These are phyloP conservation scores for Aplochiton taeniatus DNA, from an alignment of 2,797 vertebrate genomes.

Conservation along the genomic window DNA sequence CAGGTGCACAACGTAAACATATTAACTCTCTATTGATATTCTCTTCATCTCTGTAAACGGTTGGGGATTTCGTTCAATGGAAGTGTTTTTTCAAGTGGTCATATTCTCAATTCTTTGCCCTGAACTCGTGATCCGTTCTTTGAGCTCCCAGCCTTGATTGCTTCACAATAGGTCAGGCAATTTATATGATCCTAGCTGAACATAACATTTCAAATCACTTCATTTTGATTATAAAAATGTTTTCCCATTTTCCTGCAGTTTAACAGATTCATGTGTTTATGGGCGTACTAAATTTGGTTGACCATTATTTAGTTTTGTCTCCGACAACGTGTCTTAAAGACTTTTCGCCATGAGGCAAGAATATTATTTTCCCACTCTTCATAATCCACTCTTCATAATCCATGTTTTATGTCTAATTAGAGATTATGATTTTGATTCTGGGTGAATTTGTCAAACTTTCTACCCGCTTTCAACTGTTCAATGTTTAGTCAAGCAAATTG, in stretches of 20 bases:
- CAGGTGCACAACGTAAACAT: slow-evolving; percentile 31
- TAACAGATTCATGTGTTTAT: slow-evolving; percentile 45
- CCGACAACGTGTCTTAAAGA: too few species aligned
- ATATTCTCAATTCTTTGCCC: not conserved
- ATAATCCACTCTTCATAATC: too few species aligned
- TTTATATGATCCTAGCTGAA: slow-evolving; percentile 28
- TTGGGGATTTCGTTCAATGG: slow-evolving; percentile 2
- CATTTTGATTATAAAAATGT: too few species aligned
- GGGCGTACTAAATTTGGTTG: not conserved
- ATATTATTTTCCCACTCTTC: too few species aligned
- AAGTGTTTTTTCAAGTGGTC: not conserved
- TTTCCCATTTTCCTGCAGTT: not conserved
- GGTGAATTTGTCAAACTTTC: not conserved
- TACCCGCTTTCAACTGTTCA: not conserved
- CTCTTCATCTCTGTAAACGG: slow-evolving; percentile 14
- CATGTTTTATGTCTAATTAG: not conserved
- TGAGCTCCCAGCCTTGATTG: slow-evolving; percentile 6
- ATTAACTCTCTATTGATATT: slow-evolving; percentile 20
- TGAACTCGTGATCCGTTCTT: slow-evolving; percentile 31
- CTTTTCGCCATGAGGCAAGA: not conserved
- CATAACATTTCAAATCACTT: slow-evolving; percentile 39
- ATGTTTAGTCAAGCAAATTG: slow-evolving; percentile 9
- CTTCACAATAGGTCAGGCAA: slow-evolving; percentile 23
- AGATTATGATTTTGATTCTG: slow-evolving; percentile 2
- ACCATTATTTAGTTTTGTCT: not conserved